Percentiles rank a stretch among this genome's conserved stretches.
These are phyloP conservation scores for Melitaea cinxia DNA, from an alignment of 1,140 invertebrate species.

Conservation along the genomic window DNA sequence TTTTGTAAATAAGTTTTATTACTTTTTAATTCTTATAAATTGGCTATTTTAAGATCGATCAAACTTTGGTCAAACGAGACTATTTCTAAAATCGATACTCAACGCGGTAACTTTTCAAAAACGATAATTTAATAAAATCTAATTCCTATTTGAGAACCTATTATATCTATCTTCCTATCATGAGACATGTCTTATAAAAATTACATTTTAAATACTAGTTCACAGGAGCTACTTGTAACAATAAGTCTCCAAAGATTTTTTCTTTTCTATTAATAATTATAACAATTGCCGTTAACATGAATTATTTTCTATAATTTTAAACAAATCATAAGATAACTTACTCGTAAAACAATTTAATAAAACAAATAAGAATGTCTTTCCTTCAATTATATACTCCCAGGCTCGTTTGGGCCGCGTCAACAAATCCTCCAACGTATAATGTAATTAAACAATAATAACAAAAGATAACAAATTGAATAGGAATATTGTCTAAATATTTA, in stretches of 20 bases:
- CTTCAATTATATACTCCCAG: background rate
- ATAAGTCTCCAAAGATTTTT: conserved; percentile 10
- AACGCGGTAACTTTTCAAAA: background rate
- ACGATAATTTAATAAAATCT: background rate
- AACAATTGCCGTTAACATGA: conserved; percentile 3
- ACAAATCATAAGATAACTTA: background rate
- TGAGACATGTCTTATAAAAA: conserved; percentile 18
- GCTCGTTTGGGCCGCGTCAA: background rate
- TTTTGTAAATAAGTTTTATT: conserved; percentile 8
- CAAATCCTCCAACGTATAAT: background rate
- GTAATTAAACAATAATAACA: background rate
- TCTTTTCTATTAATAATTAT: conserved; percentile 7
- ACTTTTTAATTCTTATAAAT: background rate
- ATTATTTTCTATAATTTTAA: background rate
- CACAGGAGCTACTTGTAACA: conserved; percentile 9
- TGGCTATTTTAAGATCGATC: conserved; percentile 9
- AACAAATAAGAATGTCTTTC: conserved; percentile 1
- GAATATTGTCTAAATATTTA: background rate
- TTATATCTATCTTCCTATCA: conserved; percentile 13
- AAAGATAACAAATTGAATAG: conserved; percentile 2
- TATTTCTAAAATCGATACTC: conserved; percentile 2
- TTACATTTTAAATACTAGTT: conserved; percentile 19
- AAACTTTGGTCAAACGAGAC: conserved; percentile 14
- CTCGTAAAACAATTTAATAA: conserved; percentile 10
- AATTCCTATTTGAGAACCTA: conserved; percentile 4